Evolutionary conservation across 37 sponge, comb jelly and placozoan species (phyloP), one percentile per base, ranked within the genome.

Genomic region (Aplysina aerophoba): DNA sequence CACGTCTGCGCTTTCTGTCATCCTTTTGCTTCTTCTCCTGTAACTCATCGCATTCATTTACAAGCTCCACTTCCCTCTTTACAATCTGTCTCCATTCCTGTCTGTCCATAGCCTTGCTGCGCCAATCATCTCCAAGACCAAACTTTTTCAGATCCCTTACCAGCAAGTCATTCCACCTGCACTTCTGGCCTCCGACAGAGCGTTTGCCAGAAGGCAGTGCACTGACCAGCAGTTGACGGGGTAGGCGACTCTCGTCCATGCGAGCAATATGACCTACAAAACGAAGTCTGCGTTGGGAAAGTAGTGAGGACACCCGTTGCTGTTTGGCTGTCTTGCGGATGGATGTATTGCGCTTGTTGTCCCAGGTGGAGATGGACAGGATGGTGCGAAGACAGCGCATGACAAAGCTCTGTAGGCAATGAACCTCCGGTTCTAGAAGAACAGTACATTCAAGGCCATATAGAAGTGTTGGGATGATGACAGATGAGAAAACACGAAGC

Each of bases 141-240:
- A 65, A 30, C 66, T 65, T 65, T 30, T 65, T 65, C 66, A 65
- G 27, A 30, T 65, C 66, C 66, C 66, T 12, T 65, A 16, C 22
- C 66, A 65, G 27, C 66, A 74, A 31, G 54, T 74, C 78, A 44
- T 74, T 74, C 54, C 78, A 74, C 34, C 78, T 74, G 53, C 41
- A 44, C 54, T 74, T 74, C 78, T 74, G 78, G 31, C 78, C 78
- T 30, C 78, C 41, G 38, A 74, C 78, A 38, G 78, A 74, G 54
- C 78, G 78, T 74, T 41, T 74, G 54, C 78, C 78, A 44, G 41
- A 41, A 41, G 41, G 78, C 53, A 74, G 54, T 35, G 78, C 12
- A 74, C 78, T 30, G 34, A 38, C 78, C 21, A 74, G 78, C 66
- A 65, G 66, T 16, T 65, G 22, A 30, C 27, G 66, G 22, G 66